Percentiles rank a stretch among this genome's conserved stretches.
phyloP scores from a whole-genome alignment of 2,888 invertebrate species.

The Drosophila nr. perissopoda region DNA sequence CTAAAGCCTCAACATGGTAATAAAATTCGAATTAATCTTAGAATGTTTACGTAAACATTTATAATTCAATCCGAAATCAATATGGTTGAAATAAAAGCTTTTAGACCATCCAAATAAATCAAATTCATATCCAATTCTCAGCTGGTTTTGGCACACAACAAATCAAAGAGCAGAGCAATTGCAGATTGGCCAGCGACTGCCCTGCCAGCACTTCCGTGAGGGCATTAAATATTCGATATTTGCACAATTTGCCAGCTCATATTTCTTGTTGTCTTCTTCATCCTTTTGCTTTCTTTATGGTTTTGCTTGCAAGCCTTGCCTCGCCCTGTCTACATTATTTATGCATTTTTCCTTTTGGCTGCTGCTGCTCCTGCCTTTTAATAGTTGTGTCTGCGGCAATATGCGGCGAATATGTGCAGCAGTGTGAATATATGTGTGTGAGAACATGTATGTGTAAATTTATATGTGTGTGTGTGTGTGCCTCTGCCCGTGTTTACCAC shows the following conservation, averaged over 20 bases:
- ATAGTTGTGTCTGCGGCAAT: slow-evolving; percentile 68
- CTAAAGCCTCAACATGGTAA: not conserved
- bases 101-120: not conserved
- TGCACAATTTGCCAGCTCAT: slow-evolving; percentile 29
- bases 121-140: slow-evolving; percentile 6
- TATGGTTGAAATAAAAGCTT: not conserved
- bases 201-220: slow-evolving; percentile 18
- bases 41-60: not conserved
- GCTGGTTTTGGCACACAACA: not conserved
- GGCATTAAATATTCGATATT: slow-evolving; percentile 45
- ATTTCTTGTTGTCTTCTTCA: slow-evolving; percentile 39
- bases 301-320: slow-evolving; percentile 39
- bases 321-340: slow-evolving; percentile 68
- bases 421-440: slow-evolving; percentile 24
- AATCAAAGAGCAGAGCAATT: not conserved
- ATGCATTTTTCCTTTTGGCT: slow-evolving; percentile 70
- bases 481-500: slow-evolving; percentile 66
- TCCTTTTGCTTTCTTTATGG: slow-evolving; percentile 14
- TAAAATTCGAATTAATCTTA: not conserved
- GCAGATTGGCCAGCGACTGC: not conserved
- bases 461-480: slow-evolving; percentile 15
- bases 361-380: slow-evolving; percentile 64
- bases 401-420: slow-evolving; percentile 36
- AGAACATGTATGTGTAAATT: slow-evolving; percentile 23
- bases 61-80: not conserved